Base-by-base conservation (phyloP, 2,888 invertebrate genomes). In the Megaustenia siamemsis region DNA sequence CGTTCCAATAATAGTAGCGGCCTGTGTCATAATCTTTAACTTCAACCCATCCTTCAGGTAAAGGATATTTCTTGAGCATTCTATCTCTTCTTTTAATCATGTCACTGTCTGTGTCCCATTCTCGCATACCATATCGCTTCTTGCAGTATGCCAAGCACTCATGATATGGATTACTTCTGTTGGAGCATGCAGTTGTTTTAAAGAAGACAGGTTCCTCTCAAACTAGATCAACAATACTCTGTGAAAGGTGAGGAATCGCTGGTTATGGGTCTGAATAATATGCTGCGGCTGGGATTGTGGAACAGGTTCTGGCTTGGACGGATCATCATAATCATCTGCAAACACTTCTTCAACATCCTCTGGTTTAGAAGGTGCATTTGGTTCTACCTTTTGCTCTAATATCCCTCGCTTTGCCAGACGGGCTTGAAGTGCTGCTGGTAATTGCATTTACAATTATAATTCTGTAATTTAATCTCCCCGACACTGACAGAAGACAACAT, bases 1-100 rank as follows among this genome's bases (percentile, higher is more conserved):
- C 96, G 93, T 98, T 98, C 97, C 99, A 99, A 93, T 98, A 99
- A 94, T 99, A 99, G 94, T 97, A 97, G 87, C 97, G 96, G 0
- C 83, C 83, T 8, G 94, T 94, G 89, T 97, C 97, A 91, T 97
- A 96, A 94, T 99, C 99, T 93, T 97, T 98, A 21, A 98, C 96
- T 94, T 99, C 98, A 90, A 97, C 96, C 99, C 99, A 99, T 21
- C 96, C 97, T 78, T 96, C 95, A 0, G 98, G 97, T 71, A 99
- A 93, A 0, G 99, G 98, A 95, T 98, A 98, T 89, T 97, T 96
- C 88, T 96, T 96, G 84, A 99, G 94, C 93, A 98, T 96, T 93
- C 96, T 96, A 83, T 96, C 95, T 90, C 98, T 96, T 88, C 95
- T 95, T 85, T 96, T 95, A 86, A 96, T 94, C 94, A 98, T 98